Base-by-base conservation (phyloP, 2,888 invertebrate species). In the Drosophila barbarae region DNA sequence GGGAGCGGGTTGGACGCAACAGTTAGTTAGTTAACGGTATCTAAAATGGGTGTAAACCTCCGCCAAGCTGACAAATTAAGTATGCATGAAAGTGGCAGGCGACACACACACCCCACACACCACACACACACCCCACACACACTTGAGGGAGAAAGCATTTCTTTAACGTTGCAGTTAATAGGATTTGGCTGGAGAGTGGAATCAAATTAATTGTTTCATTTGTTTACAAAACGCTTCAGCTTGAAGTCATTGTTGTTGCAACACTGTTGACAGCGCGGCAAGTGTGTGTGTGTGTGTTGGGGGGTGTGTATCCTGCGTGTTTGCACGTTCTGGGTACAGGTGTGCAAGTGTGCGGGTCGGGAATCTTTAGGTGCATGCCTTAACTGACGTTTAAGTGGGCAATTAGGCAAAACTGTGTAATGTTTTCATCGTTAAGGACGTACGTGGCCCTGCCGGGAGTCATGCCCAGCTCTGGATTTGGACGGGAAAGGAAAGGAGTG, bases 201-300 rank as follows among this genome's bases (percentile, higher is more conserved):
- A 85, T 77, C 74, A 75, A 82, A 80, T 82, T 82, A 82, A 83
- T 85, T 85, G 83, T 83, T 77, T 72, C 67, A 76, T 85, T 83
- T 85, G 69, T 71, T 76, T 74, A 76, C 73, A 73, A 68, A 77
- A 75, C 66, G 60, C 68, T 57, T 26, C 44, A 57, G 32, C 46
- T 9, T 1, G 3, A 2, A 47, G 58, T 50, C 53, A 58, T 50
- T 73, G 54, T 60, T 64, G 61, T 56, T 83, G 56, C 66, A 72
- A 61, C 54, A 61, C 28, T 56, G 56, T 69, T 66, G 70, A 55
- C 58, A 34, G 36, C 34, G 26, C 15, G 5, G 15, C 32, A 21
- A 10, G 26, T 26, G 15, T 15, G 13, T 23, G 41, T 23, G 23
- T 13, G 23, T 9, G 9, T 26, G 42, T 6, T 6, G 9, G 18